These are phyloP conservation scores for Trogon melanurus DNA, from an alignment of 2,113 vertebrate species.

Conservation along the genomic window DNA sequence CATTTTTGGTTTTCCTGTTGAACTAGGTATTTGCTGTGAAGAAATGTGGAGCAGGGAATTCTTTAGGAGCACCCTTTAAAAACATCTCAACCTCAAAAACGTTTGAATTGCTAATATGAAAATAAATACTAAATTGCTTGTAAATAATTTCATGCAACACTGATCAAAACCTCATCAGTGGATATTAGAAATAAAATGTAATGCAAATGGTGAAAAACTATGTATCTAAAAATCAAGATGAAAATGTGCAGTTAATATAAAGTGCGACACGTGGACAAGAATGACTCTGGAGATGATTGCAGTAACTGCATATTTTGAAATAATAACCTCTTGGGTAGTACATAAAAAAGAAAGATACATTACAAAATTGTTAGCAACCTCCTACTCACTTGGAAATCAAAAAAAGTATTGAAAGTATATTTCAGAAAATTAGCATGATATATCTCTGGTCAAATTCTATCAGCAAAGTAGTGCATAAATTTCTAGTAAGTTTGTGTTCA, in stretches of 20 bases:
- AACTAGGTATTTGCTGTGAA: neutral
- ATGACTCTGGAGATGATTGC: neutral
- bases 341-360: neutral
- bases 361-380: neutral
- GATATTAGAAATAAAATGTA: neutral
- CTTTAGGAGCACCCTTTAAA: neutral
- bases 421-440: neutral
- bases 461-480: neutral
- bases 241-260: neutral
- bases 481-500: neutral
- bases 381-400: neutral
- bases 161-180: neutral
- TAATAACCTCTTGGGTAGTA: neutral
- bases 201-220: neutral
- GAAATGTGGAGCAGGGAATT: neutral
- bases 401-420: neutral
- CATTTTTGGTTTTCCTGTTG: neutral
- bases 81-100: neutral
- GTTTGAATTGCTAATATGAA: neutral
- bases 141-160: neutral
- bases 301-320: neutral
- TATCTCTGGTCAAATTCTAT: neutral
- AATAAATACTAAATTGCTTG: neutral
- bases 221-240: neutral
- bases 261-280: neutral